Base-by-base conservation (phyloP, 2,113 vertebrate species). In the Cettia cetti region DNA sequence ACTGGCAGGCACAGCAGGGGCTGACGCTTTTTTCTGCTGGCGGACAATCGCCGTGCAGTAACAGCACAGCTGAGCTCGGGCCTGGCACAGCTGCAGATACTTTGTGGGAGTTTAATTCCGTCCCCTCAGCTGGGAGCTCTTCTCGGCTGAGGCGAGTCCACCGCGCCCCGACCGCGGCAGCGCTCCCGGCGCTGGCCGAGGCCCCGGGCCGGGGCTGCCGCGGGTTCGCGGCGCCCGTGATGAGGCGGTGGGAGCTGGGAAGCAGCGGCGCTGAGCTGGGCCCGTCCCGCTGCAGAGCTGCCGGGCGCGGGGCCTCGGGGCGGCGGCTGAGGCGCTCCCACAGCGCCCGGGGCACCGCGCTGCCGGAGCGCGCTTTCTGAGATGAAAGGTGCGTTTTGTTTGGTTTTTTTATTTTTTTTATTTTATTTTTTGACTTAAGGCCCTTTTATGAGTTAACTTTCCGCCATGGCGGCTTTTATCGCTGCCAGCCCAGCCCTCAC, bases 41-140 rank as follows among this genome's bases (percentile, higher is more conserved):
- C 27, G 13, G 44, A 2, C 6, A 6, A 1, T 15, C 2, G 27
- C 31, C 0, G 10, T 2, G 23, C n/a, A 12, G 2, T 2, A 5
- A 0, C 13, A 22, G 60, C 56, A 5, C 59, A 54, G 66, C 40
- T 45, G 60, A 31, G 42, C 23, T 27, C 19, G 35, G 6, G 21
- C 59, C 33, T 21, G 37, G 66, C 4, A 1, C 19, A 28, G 57
- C 66, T 16, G 42, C 11, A 5, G 23, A 2, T 1, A 0, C 2
- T 13, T 6, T 6, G n/a, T 10, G 28, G 0, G 1, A 19, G 13
- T 23, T 52, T 39, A 6, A 27, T 18, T 15, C 28, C 45, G 4
- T 33, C 33, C 5, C 33, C 63, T 33, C 72, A 33, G 63, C 6
- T 15, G 33, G 2, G 53, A 33, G 45, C 15, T 0, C 33, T 2